phyloP scores from a whole-genome alignment of 2,888 invertebrate species.

The Sminthurinus aureus region DNA sequence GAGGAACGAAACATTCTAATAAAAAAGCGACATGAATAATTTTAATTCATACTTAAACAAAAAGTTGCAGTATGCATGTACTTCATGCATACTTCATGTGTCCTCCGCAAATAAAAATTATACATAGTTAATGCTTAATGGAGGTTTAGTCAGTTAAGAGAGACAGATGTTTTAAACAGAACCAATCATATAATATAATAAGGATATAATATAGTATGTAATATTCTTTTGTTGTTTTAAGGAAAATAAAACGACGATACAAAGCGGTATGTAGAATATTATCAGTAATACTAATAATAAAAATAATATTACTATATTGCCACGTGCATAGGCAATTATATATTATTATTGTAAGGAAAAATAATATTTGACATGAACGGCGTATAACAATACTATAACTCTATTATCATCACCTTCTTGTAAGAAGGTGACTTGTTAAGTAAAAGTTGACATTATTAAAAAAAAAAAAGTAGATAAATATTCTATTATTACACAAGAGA shows the following conservation, averaged over 20 bases:
- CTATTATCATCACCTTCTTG: not conserved
- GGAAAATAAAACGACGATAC: not conserved
- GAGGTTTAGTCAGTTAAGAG: not conserved
- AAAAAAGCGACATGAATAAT: not conserved
- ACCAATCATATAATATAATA: not conserved
- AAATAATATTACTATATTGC: not conserved
- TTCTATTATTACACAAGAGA: not conserved
- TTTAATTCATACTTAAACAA: not conserved
- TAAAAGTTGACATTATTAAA: not conserved
- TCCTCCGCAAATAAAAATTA: too few relatives aligned
- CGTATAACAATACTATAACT: too few relatives aligned
- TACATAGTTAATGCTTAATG: not conserved
- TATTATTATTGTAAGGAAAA: too few relatives aligned
- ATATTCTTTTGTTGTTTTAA: not conserved
- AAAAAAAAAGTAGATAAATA: not conserved
- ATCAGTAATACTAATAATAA: not conserved
- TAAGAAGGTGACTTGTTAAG: not conserved
- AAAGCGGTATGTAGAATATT: not conserved
- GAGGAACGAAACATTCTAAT: not conserved
- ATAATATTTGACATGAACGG: not conserved
- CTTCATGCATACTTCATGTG: too few relatives aligned
- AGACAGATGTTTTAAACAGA: not conserved
- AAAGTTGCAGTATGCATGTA: not conserved
- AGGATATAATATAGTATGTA: not conserved
- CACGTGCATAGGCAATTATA: too few relatives aligned